phyloP scores from a whole-genome alignment of 1,140 invertebrate genomes.

The Venturia canescens region DNA sequence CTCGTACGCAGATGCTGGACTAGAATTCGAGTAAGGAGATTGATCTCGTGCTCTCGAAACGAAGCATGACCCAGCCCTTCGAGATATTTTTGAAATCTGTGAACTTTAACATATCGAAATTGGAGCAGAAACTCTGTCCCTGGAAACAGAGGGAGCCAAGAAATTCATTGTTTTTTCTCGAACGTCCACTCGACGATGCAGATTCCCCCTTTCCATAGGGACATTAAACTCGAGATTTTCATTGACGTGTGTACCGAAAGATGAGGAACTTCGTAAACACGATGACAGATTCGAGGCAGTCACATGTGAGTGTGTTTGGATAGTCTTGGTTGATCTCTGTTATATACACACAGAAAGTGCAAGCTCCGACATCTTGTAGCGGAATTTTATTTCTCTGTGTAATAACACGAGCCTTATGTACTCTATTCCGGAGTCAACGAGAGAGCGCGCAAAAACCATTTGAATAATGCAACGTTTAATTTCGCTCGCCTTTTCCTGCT shows the following conservation, averaged over 20 bases:
- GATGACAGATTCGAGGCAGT: conserved; percentile 20
- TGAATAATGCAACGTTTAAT: conserved; percentile 69
- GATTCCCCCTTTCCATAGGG: background rate
- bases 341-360: background rate
- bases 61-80: too few relatives aligned
- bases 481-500: conserved; percentile 53
- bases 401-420: conserved; percentile 32
- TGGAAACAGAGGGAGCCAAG: too few relatives aligned
- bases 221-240: background rate
- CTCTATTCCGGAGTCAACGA: conserved; percentile 1
- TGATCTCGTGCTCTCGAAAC: too few relatives aligned
- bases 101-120: too few relatives aligned
- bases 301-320: background rate
- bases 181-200: background rate
- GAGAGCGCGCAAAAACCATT: conserved; percentile 33
- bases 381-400: conserved; percentile 34
- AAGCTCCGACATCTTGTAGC: background rate
- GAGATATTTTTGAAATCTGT: too few relatives aligned
- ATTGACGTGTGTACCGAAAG: background rate
- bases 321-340: background rate
- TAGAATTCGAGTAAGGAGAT: too few relatives aligned
- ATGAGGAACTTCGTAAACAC: background rate
- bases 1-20: too few relatives aligned
- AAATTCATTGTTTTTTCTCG: background rate
- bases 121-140: too few relatives aligned